Conservation (phyloP, 2,888 invertebrate species). For the Trichogramma dendrolimi region DNA sequence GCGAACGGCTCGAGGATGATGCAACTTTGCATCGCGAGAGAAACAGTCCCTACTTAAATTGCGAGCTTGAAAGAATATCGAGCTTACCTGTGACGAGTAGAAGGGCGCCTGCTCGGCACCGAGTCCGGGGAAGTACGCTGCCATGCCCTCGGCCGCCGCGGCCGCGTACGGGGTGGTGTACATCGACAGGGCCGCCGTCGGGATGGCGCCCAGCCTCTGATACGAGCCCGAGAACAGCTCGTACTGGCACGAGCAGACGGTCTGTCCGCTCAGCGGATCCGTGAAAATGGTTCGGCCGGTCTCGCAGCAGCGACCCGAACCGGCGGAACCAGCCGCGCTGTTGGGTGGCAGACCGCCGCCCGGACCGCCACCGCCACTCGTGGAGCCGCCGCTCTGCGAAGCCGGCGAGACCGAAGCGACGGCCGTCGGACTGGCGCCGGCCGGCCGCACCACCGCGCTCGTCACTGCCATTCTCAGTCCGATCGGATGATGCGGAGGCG, state of each 20-base stretch:
- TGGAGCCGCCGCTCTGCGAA: slow-evolving; percentile 32
- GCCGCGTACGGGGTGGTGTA: slow-evolving; percentile 73
- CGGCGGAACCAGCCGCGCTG: background rate
- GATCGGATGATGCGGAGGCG: slow-evolving; percentile 51
- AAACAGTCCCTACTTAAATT: too few species aligned
- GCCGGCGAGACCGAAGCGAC: slow-evolving; percentile 51
- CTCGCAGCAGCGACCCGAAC: slow-evolving; percentile 71
- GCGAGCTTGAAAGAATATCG: background rate
- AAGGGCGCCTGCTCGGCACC: slow-evolving; percentile 83
- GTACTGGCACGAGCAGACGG: slow-evolving; percentile 86
- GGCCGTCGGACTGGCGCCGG: slow-evolving; percentile 54
- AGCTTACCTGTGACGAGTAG: slow-evolving; percentile 79
- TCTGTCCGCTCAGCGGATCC: slow-evolving; percentile 84
- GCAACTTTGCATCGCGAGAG: too few species aligned
- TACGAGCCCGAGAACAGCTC: slow-evolving; percentile 76
- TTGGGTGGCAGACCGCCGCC: background rate
- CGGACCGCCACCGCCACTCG: background rate
- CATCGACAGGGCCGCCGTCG: slow-evolving; percentile 66
- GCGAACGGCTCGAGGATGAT: background rate
- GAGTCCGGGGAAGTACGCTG: slow-evolving; percentile 79
- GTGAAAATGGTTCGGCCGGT: slow-evolving; percentile 87
- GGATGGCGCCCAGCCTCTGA: slow-evolving; percentile 74
- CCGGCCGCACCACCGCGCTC: slow-evolving; percentile 57
- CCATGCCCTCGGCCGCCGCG: slow-evolving; percentile 66
- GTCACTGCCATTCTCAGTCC: slow-evolving; percentile 53